Conservation (phyloP, 2,797 vertebrate genomes). For the Peromyscus melanophrys region DNA sequence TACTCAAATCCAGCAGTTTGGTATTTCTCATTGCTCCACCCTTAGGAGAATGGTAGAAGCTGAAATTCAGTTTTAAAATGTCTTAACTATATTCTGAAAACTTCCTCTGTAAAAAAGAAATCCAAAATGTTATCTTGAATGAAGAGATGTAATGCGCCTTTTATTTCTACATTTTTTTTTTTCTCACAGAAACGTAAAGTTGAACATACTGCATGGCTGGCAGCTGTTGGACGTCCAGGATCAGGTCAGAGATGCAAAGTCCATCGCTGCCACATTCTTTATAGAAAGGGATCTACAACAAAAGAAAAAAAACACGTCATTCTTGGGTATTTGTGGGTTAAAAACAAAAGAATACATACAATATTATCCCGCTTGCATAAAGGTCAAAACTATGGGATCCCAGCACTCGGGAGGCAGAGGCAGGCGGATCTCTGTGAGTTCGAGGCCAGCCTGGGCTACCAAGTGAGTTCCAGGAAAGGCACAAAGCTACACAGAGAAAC, state of each 20-base stretch:
- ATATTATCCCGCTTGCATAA: not conserved
- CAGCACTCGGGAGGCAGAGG: too few relatives aligned
- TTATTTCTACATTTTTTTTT: not conserved
- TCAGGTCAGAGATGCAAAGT: slow-evolving; percentile 93
- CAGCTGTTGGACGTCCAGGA: slow-evolving; percentile 90
- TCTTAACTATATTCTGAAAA: not conserved
- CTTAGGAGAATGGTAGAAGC: not conserved
- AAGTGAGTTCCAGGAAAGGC: too few relatives aligned
- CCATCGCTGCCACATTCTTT: slow-evolving; percentile 96
- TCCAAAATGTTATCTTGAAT: not conserved
- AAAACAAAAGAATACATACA: not conserved
- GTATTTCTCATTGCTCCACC: not conserved
- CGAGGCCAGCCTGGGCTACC: too few relatives aligned
- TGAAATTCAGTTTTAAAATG: slow-evolving; percentile 25
- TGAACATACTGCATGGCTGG: slow-evolving; percentile 89
- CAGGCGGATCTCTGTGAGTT: too few relatives aligned
- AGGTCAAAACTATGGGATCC: not conserved
- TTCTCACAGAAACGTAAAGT: not conserved
- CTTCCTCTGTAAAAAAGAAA: not conserved
- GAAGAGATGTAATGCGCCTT: not conserved
- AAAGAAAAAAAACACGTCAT: not conserved
- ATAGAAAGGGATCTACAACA: slow-evolving; percentile 93
- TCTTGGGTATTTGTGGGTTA: not conserved
- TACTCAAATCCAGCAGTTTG: not conserved
- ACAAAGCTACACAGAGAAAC: too few relatives aligned